Conservation (phyloP, 2,113 vertebrate genomes). For the Trematocara variabile region DNA sequence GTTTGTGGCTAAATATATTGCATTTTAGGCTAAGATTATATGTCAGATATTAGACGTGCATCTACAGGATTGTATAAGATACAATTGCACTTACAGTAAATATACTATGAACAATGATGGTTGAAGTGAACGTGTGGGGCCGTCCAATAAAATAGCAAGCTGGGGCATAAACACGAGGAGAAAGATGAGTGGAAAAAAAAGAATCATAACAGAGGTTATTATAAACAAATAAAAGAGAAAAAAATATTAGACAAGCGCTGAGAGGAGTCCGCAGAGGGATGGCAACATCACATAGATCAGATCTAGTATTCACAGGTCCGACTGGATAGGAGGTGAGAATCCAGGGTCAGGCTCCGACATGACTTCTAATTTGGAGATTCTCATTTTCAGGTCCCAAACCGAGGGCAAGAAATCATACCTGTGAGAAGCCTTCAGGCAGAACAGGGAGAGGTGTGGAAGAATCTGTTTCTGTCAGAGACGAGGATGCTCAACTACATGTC, state of each 20-base stretch:
- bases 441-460: slow-evolving; percentile 75
- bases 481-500: slow-evolving; percentile 8
- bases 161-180: neutral
- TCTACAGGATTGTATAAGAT: neutral
- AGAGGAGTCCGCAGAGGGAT: neutral
- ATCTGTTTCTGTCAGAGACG: slow-evolving; percentile 56
- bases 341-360: slow-evolving; percentile 74
- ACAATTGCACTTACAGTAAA: neutral
- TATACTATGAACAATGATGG: neutral
- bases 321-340: slow-evolving; percentile 73
- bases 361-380: slow-evolving; percentile 79
- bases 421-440: slow-evolving; percentile 79
- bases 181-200: neutral
- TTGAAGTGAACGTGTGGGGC: neutral
- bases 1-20: neutral
- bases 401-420: slow-evolving; percentile 77
- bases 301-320: slow-evolving; percentile 60
- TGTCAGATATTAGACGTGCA: neutral
- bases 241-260: neutral
- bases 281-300: slow-evolving; percentile 21
- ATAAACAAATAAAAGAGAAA: neutral
- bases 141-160: neutral
- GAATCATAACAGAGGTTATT: neutral
- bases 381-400: slow-evolving; percentile 77
- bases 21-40: neutral